Percentiles rank a stretch among this genome's conserved stretches.
These are phyloP conservation scores for Alauda arvensis DNA, from an alignment of 2,797 vertebrate genomes.

Conservation along the genomic window DNA sequence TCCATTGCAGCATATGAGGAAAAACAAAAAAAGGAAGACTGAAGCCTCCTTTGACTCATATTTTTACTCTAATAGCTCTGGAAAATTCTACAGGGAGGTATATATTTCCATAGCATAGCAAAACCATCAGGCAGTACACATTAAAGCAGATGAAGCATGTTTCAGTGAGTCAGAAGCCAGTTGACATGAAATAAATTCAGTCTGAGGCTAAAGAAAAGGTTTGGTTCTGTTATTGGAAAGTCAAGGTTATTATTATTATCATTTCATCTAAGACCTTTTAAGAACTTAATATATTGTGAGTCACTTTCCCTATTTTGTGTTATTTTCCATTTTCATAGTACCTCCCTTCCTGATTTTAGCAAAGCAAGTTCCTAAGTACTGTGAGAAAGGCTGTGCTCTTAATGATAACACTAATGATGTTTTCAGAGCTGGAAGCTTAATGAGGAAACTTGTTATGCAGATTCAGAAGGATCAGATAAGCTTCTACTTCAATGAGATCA, in stretches of 20 bases:
- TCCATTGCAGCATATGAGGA: not conserved
- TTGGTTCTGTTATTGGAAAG: constrained; percentile 3
- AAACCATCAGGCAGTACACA: not conserved
- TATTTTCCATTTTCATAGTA: constrained; percentile 30
- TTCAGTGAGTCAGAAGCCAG: not conserved
- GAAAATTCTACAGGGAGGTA: not conserved
- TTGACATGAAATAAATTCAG: not conserved
- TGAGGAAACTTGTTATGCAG: constrained; percentile 6
- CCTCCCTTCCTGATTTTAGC: constrained; percentile 44
- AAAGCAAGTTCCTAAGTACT: constrained; percentile 27
- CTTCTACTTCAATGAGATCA: not conserved
- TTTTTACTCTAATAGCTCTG: not conserved
- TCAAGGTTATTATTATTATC: not conserved
- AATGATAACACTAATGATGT: constrained; percentile 41
- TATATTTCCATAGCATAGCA: not conserved
- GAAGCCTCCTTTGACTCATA: not conserved
- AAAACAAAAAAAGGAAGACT: not conserved
- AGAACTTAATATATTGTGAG: constrained; percentile 15
- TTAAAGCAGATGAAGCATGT: not conserved
- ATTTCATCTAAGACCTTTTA: not conserved
- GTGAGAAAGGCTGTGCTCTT: constrained; percentile 36
- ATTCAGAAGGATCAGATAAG: constrained; percentile 31
- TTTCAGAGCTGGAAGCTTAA: constrained; percentile 6
- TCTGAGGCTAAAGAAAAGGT: not conserved
- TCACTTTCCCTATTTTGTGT: constrained; percentile 36